A percentile compares a stretch with the other conserved stretches of the same genome.
Conservation (phyloP, 92 coral and sea anemone species). For the Porites rus region DNA sequence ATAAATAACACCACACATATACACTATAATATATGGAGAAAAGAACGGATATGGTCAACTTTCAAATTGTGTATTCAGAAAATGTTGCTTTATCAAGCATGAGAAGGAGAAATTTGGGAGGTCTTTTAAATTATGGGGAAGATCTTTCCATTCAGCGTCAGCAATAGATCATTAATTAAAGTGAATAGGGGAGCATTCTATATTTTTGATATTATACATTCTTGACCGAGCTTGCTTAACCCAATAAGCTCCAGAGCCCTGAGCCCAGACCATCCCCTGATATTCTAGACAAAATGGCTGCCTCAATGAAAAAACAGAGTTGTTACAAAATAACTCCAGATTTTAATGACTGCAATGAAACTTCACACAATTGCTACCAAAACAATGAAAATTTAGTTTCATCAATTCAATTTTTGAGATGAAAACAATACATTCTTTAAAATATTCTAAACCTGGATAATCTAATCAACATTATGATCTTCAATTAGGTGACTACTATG, state of each 20-base stretch:
- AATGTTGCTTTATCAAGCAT: no score
- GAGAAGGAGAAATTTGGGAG: no score
- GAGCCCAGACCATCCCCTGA: conserved; percentile 12
- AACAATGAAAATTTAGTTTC: not conserved
- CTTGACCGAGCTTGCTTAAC: not conserved
- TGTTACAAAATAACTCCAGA: not conserved
- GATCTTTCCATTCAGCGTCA: no score
- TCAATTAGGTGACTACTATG: not conserved
- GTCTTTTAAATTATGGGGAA: no score
- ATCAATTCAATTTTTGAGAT: not conserved
- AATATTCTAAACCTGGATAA: not conserved
- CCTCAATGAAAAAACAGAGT: not conserved
- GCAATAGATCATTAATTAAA: no score
- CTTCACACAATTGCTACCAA: not conserved
- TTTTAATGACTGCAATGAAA: conserved; percentile 9
- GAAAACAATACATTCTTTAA: not conserved
- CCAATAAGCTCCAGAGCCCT: not conserved
- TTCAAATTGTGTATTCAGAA: no score
- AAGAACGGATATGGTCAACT: no score
- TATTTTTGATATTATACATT: no score
- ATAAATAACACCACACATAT: no score
- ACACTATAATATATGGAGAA: no score
- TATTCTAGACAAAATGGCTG: conserved; percentile 22
- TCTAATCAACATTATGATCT: not conserved
- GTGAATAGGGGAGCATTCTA: no score